Evolutionary conservation across 2,113 vertebrate genomes (phyloP).

Genomic region (Sturnira hondurensis): DNA sequence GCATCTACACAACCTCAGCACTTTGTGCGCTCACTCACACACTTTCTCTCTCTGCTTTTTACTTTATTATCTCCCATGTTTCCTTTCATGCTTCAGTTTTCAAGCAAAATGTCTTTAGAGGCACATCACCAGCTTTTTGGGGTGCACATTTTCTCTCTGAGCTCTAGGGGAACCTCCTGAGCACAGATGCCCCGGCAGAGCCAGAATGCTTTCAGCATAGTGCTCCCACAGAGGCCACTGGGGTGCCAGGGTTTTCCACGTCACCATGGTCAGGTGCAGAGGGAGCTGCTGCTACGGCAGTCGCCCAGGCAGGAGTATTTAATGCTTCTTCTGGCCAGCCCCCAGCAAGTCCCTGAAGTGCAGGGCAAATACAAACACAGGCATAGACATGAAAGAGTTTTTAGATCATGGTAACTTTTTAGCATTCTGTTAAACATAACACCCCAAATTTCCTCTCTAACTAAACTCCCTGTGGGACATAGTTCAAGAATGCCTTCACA

Average conservation of each 20-base stretch:
- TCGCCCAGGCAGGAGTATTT: background rate
- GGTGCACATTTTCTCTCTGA: background rate
- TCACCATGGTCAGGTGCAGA: background rate
- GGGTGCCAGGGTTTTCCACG: background rate
- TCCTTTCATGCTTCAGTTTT: background rate
- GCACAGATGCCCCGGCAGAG: background rate
- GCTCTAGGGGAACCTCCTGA: background rate
- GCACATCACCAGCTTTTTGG: too few relatives aligned
- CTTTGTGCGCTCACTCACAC: background rate
- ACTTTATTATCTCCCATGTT: background rate
- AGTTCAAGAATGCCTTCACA: background rate
- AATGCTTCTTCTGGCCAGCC: background rate
- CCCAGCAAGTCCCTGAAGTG: background rate
- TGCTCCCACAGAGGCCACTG: background rate
- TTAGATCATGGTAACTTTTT: background rate
- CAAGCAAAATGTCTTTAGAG: background rate
- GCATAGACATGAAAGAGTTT: background rate
- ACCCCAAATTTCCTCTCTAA: background rate
- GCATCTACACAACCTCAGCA: background rate
- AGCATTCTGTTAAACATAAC: background rate
- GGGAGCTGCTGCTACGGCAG: accelerated
- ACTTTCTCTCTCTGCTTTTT: background rate
- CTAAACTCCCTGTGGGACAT: background rate
- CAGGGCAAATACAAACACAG: background rate
- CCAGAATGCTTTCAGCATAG: background rate